These are phyloP conservation scores for Strigamia maritima DNA, from an alignment of 2,888 invertebrate species.

Conservation along the genomic window DNA sequence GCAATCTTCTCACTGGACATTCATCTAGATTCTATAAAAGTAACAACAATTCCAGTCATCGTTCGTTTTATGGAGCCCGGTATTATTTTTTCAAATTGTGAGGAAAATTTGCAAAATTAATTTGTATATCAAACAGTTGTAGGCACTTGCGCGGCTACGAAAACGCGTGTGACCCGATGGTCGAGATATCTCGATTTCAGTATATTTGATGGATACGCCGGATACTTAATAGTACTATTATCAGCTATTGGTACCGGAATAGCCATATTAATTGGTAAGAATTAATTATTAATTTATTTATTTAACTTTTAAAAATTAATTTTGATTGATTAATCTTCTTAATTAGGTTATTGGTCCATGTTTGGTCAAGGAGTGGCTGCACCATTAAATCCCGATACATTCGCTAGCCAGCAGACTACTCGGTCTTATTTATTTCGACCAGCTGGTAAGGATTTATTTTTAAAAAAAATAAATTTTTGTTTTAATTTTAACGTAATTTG, in stretches of 20 bases:
- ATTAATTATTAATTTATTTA: background rate
- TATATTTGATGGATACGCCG: background rate
- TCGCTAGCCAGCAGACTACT: constrained; percentile 3
- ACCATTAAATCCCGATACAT: background rate
- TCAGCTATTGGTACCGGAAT: constrained; percentile 19
- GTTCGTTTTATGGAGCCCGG: constrained; percentile 33
- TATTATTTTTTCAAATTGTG: background rate
- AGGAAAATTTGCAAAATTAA: background rate
- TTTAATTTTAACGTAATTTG: background rate
- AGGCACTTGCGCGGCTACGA: background rate
- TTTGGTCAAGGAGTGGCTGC: constrained; percentile 23
- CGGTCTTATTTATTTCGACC: constrained; percentile 24
- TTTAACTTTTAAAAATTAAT: background rate
- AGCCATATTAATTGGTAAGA: constrained; percentile 35
- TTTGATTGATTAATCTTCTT: background rate
- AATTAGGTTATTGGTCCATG: constrained; percentile 38
- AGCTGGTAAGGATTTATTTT: background rate
- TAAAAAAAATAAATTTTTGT: background rate
- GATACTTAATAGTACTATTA: background rate
- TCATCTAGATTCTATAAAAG: background rate
- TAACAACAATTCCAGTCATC: background rate
- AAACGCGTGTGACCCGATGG: background rate
- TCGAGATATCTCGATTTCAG: background rate
- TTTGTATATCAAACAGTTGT: background rate
- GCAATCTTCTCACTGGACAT: background rate